Evolutionary conservation across 1,140 invertebrate species (phyloP), one percentile per base, ranked within the genome.

Genomic region (Vanessa atalanta): DNA sequence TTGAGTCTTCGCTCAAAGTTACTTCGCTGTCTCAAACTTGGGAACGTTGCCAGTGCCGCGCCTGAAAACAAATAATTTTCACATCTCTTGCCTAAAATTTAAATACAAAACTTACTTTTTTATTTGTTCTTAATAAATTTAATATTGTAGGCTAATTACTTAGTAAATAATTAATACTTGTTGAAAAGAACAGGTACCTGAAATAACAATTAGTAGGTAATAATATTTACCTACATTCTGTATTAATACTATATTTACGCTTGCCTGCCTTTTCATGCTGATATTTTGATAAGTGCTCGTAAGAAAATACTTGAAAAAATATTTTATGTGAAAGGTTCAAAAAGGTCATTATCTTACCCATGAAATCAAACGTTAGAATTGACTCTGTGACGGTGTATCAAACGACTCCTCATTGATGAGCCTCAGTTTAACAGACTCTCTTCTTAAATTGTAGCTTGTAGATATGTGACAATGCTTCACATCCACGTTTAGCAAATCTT

Each of bases 401-500:
- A 92, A 90, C n/a, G 92, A 91, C 72, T 93, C 93, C 79, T 93
- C 93, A 65, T 91, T 93, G 57, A 93, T 93, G n/a, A 93, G 82
- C 37, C 92, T 79, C 75, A 93, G 75, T 73, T 92, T 90, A 31
- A 93, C 92, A 7, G 93, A 93, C 71, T 93, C 93, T 51, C 92
- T 77, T 57, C 92, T 82, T 60, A 93, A 79, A 70, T 91, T 93
- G 70, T 93, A 93, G 61, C 93, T 93, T 9, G 92, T 91, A 0
- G 90, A 92, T 47, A 92, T 91, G 63, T 92, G 90, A 47, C 90
- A 92, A 78, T 92, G 90, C 70, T 91, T 91, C 61, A 92, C 90
- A 55, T 92, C 90, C 14, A 92, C 88, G 0, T 79, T 91, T 70
- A 92, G 78, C 31, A 92, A 83, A 60, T 93, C 91, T 63, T 93